A percentile compares a stretch with the other conserved stretches of the same genome.
Evolutionary conservation across 1,140 invertebrate genomes (phyloP).

Genomic region (Philopotamus ludificatus): DNA sequence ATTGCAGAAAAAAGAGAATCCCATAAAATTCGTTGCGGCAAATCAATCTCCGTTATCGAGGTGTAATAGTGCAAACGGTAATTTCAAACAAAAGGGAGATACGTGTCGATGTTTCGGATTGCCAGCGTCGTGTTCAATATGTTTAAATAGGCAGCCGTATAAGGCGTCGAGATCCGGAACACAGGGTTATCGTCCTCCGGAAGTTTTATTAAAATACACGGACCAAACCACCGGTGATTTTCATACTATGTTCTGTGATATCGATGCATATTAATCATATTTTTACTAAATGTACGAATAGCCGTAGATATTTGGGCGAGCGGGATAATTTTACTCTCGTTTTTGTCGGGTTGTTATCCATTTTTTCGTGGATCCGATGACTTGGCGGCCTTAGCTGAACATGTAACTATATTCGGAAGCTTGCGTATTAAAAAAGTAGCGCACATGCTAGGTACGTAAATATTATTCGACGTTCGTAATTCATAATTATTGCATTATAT

Average conservation of each 20-base stretch:
- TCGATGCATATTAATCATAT: conserved; percentile 1
- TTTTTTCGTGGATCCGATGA: conserved; percentile 84
- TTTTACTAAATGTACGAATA: conserved; percentile 34
- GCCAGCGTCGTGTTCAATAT: conserved; percentile 64
- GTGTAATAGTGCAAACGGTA: too few species aligned
- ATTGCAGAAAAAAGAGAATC: too few species aligned
- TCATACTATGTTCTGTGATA: too few species aligned
- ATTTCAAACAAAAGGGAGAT: not conserved
- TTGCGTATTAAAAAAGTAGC: conserved; percentile 68
- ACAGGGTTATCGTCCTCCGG: conserved; percentile 86
- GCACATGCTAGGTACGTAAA: conserved; percentile 61
- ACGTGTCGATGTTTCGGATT: conserved; percentile 65
- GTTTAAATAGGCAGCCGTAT: conserved; percentile 59
- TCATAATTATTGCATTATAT: not conserved
- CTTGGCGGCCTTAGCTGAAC: conserved; percentile 77
- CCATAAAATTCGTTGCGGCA: too few species aligned
- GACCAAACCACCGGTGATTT: conserved; percentile 74
- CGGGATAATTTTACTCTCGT: conserved; percentile 81
- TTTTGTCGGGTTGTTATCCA: conserved; percentile 77
- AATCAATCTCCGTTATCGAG: too few species aligned
- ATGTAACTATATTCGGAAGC: conserved; percentile 77
- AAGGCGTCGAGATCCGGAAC: conserved; percentile 82
- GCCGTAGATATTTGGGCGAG: conserved; percentile 89
- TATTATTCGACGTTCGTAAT: not conserved
- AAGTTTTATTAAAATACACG: conserved; percentile 77